These are phyloP conservation scores for Haemorhous mexicanus DNA, from an alignment of 2,113 vertebrate species.

Conservation along the genomic window DNA sequence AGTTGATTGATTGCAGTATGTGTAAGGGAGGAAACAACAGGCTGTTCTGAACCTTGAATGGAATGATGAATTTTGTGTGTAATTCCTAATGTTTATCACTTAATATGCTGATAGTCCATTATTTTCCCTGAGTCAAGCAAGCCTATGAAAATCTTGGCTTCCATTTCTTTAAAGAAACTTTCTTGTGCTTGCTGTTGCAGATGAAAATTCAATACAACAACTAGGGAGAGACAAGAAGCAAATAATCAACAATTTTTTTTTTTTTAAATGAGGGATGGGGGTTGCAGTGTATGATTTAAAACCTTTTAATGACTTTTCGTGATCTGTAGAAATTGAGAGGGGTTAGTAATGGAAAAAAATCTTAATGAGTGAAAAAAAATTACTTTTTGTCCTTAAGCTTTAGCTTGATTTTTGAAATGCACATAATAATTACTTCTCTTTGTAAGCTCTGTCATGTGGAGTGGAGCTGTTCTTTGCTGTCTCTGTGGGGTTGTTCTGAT, in stretches of 20 bases:
- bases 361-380: not conserved
- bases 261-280: fast-evolving
- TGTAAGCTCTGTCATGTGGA: not conserved
- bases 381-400: not conserved
- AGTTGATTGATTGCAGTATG: not conserved
- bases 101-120: not conserved
- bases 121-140: not conserved
- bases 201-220: not conserved
- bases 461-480: not conserved
- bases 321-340: not conserved
- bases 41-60: not conserved
- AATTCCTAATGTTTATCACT: not conserved
- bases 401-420: not conserved
- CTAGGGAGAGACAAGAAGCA: not conserved
- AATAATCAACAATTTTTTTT: not conserved
- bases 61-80: not conserved
- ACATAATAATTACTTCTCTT: not conserved
- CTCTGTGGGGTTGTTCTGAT: not conserved
- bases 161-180: not conserved
- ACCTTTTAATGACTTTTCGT: not conserved
- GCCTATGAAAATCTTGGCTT: not conserved
- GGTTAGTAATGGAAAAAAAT: not conserved
- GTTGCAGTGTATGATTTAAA: not conserved
- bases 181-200: not conserved
- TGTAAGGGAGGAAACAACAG: not conserved